Evolutionary conservation across 2,113 vertebrate genomes (phyloP).

Genomic region (Planiliza haematocheilus): DNA sequence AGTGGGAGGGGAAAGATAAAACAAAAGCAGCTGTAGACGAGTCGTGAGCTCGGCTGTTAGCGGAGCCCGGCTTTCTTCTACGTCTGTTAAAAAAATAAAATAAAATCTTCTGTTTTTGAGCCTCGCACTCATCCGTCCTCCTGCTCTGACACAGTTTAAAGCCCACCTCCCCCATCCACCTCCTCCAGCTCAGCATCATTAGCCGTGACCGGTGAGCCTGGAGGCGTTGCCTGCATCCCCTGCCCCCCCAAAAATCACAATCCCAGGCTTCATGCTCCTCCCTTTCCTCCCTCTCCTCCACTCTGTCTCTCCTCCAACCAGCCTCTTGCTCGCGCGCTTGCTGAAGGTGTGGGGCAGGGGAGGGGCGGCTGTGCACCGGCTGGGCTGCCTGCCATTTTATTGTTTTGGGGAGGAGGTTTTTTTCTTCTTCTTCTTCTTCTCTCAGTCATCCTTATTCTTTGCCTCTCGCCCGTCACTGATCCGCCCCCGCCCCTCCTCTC

Average conservation of each 20-base stretch:
- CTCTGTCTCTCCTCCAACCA: conserved; percentile 40
- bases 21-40: conserved; percentile 42
- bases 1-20: conserved; percentile 30
- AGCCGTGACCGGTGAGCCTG: conserved; percentile 59
- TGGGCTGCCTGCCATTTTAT: conserved; percentile 73
- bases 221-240: conserved; percentile 41
- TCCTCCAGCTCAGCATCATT: conserved; percentile 49
- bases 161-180: background rate
- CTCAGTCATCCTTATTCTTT: conserved; percentile 35
- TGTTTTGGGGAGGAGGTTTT: conserved; percentile 58
- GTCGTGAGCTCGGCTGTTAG: conserved; percentile 19
- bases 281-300: conserved; percentile 19
- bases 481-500: conserved; percentile 46
- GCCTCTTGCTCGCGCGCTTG: conserved; percentile 9
- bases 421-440: conserved; percentile 18
- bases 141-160: conserved; percentile 10
- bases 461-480: conserved; percentile 50
- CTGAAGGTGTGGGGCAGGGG: conserved; percentile 54
- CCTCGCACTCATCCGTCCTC: conserved; percentile 1
- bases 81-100: background rate
- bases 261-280: conserved; percentile 33
- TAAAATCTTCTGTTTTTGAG: background rate
- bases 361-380: conserved; percentile 43
- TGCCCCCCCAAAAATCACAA: conserved; percentile 35
- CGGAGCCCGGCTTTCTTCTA: background rate